Evolutionary conservation across 2,888 invertebrate species (phyloP).

Genomic region (Acronicta aceris): DNA sequence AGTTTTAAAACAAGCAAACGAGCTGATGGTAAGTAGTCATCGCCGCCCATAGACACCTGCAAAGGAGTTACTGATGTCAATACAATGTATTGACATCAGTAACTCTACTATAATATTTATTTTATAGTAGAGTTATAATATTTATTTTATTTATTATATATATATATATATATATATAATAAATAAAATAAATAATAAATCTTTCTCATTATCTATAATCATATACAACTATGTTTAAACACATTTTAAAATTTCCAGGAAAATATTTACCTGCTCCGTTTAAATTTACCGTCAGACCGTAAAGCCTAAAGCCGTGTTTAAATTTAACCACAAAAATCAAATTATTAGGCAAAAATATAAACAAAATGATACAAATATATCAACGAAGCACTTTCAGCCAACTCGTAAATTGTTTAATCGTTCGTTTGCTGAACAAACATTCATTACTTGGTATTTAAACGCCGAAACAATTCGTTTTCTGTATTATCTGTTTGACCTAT

Average conservation of each 20-base stretch:
- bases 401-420: constrained; percentile 57
- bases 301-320: constrained; percentile 7
- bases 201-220: too few species aligned
- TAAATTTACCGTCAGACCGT: constrained; percentile 7
- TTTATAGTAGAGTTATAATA: too few species aligned
- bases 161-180: too few species aligned
- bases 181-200: too few species aligned
- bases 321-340: constrained; percentile 28
- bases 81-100: too few species aligned
- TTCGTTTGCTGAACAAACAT: constrained; percentile 51
- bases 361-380: constrained; percentile 45
- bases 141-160: too few species aligned
- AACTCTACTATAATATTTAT: too few species aligned
- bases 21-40: too few species aligned
- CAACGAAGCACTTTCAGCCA: constrained; percentile 37
- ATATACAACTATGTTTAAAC: neutral
- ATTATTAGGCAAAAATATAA: constrained; percentile 35
- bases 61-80: too few species aligned
- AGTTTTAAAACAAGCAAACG: too few species aligned
- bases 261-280: neutral
- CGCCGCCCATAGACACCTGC: too few species aligned
- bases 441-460: constrained; percentile 55
- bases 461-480: constrained; percentile 61
- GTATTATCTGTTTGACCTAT: constrained; percentile 63
- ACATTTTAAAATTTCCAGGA: neutral